phyloP scores from a whole-genome alignment of 2,113 vertebrate genomes.

The Pelecanoides urinatrix region DNA sequence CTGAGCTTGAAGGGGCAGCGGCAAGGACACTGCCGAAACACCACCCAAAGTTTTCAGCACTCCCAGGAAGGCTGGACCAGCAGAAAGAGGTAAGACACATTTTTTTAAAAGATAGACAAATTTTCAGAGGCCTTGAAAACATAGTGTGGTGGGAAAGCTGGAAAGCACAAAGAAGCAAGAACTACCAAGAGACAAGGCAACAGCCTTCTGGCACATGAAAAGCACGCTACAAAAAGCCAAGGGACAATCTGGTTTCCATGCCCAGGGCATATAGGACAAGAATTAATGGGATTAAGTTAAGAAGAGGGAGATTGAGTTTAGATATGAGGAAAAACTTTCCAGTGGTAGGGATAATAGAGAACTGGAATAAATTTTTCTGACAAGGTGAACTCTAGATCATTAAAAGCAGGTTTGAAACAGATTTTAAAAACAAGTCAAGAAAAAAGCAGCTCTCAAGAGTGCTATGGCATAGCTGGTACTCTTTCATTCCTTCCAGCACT shows the following conservation, averaged over 20 bases:
- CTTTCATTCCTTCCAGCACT: not conserved
- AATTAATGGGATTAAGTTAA: not conserved
- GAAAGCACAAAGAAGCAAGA: not conserved
- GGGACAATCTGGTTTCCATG: not conserved
- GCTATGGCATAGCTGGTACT: not conserved
- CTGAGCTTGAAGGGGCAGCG: not conserved
- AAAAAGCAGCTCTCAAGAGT: not conserved
- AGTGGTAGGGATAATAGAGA: not conserved
- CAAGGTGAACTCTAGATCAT: not conserved
- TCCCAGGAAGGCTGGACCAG: not conserved
- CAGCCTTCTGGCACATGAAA: not conserved
- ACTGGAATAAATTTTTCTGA: not conserved
- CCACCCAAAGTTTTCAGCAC: not conserved
- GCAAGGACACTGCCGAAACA: not conserved
- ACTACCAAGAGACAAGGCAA: not conserved
- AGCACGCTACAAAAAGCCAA: not conserved
- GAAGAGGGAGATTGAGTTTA: not conserved
- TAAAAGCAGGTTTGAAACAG: not conserved
- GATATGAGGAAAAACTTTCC: not conserved
- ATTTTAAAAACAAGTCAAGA: not conserved
- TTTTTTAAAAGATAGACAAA: not conserved
- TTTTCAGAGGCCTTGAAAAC: not conserved
- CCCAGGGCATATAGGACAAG: not conserved
- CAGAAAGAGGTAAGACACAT: not conserved
- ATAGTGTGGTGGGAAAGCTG: not conserved